A percentile compares a stretch with the other conserved stretches of the same genome.
Conservation (phyloP, 2,797 vertebrate genomes). For the Mareca strepera region DNA sequence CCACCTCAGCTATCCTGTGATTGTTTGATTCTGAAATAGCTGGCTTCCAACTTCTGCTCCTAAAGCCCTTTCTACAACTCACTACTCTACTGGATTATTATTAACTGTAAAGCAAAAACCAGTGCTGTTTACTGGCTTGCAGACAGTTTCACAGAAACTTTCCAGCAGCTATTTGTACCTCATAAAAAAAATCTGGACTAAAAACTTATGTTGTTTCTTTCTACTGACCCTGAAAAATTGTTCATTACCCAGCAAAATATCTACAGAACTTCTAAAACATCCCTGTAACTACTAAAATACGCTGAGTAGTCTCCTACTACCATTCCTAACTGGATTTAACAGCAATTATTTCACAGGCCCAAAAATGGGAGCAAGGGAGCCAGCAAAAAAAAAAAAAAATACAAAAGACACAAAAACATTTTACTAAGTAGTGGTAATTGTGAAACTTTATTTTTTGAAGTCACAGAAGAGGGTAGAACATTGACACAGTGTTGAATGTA, state of each 20-base stretch:
- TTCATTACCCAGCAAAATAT: not conserved
- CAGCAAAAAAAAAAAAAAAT: not conserved
- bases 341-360: not conserved
- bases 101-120: not conserved
- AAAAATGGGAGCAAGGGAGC: not conserved
- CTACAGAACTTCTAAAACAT: not conserved
- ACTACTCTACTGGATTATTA: not conserved
- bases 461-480: constrained; percentile 22
- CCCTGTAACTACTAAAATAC: not conserved
- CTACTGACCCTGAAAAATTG: not conserved
- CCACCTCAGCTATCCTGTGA: not conserved
- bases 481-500: not conserved
- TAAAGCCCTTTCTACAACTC: not conserved
- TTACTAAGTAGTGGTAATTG: not conserved
- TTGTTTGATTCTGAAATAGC: not conserved
- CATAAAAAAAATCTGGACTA: not conserved
- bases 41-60: not conserved
- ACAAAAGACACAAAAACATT: not conserved
- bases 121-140: not conserved
- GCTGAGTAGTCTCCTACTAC: not conserved
- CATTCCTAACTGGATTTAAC: not conserved
- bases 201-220: not conserved
- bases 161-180: not conserved
- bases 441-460: constrained; percentile 46
- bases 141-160: not conserved